These are phyloP conservation scores for Drosophila sechellia DNA, from an alignment of 1,140 invertebrate genomes.

Conservation along the genomic window DNA sequence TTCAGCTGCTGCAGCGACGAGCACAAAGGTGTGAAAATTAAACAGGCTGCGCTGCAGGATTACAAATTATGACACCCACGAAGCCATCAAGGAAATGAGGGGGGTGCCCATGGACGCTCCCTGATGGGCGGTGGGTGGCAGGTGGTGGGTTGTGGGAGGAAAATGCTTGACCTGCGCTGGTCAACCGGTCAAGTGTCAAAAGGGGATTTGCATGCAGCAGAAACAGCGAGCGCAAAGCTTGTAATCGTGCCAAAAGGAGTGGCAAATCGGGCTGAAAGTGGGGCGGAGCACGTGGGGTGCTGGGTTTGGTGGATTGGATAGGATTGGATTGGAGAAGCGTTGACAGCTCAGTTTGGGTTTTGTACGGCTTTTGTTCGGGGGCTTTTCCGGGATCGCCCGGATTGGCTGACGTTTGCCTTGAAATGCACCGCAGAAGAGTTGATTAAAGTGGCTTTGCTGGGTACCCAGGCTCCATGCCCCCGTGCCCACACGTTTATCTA, in stretches of 20 bases:
- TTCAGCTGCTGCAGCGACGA: conserved; percentile 19
- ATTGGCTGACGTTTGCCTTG: conserved; percentile 60
- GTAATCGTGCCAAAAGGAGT: conserved; percentile 44
- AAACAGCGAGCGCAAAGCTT: conserved; percentile 36
- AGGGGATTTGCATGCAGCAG: conserved; percentile 70
- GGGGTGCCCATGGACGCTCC: conserved; percentile 19
- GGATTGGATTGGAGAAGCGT: conserved; percentile 37
- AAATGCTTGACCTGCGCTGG: conserved; percentile 44
- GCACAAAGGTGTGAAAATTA: conserved; percentile 81
- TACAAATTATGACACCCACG: conserved; percentile 80
- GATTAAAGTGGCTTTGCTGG: conserved; percentile 75
- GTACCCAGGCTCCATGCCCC: neutral
- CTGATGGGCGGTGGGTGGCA: neutral
- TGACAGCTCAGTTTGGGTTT: conserved; percentile 38
- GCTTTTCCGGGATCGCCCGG: conserved; percentile 53
- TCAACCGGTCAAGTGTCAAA: conserved; percentile 81
- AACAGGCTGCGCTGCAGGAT: conserved; percentile 76
- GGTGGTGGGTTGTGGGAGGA: neutral
- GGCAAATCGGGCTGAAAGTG: conserved; percentile 2
- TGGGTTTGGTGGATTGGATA: conserved; percentile 26
- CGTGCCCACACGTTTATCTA: conserved; percentile 2
- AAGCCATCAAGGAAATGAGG: conserved; percentile 69
- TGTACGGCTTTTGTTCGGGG: conserved; percentile 24
- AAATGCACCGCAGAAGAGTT: conserved; percentile 73
- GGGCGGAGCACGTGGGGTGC: neutral